Percentiles rank a stretch among this genome's conserved stretches.
These are phyloP conservation scores for Cephus nigrinus DNA, from an alignment of 2,888 invertebrate genomes.

Conservation along the genomic window DNA sequence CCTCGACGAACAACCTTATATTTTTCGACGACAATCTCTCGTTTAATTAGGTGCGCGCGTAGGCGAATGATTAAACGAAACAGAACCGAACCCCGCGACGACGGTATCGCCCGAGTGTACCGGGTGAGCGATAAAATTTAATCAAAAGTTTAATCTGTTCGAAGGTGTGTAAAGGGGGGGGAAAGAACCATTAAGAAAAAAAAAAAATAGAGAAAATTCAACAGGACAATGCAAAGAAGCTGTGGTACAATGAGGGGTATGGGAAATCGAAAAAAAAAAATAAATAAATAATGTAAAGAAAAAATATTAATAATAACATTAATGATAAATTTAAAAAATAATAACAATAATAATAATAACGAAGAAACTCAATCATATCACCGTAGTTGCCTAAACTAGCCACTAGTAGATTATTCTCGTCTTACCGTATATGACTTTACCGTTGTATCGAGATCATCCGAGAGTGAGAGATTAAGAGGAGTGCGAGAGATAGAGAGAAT, in stretches of 20 bases:
- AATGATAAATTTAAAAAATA: no score
- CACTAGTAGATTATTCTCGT: background rate
- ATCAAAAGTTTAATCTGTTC: background rate
- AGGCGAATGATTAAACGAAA: background rate
- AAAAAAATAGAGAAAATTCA: no score
- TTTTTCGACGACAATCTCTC: background rate
- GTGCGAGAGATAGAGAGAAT: background rate
- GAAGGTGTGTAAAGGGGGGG: no score
- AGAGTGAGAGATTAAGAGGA: background rate
- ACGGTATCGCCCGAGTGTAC: background rate
- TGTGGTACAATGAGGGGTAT: background rate
- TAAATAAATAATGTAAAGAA: background rate
- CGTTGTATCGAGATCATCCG: background rate
- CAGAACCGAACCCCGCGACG: background rate
- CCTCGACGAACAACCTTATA: background rate
- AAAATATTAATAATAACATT: background rate
- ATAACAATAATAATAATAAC: background rate
- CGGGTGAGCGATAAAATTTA: background rate
- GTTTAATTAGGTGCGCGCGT: background rate
- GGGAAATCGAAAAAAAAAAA: background rate
- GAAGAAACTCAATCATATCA: conserved; percentile 54
- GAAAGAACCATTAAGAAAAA: background rate
- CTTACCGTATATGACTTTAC: background rate
- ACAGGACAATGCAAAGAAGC: no score
- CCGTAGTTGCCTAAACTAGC: conserved; percentile 54